Percentiles rank a stretch among this genome's conserved stretches.
Conservation (phyloP, 2,888 invertebrate species). For the Heliconius sara region DNA sequence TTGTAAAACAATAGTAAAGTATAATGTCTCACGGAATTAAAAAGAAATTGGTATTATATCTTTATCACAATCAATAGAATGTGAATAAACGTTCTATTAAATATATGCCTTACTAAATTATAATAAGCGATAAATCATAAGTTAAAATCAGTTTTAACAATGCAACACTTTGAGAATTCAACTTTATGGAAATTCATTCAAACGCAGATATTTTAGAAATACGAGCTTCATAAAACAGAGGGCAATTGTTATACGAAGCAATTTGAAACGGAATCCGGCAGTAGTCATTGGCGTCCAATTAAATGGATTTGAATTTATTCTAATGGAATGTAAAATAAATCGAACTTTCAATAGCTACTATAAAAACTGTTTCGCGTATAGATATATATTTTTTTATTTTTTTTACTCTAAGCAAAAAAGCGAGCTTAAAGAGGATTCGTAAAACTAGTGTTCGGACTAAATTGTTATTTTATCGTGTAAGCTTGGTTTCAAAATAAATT, state of each 20-base stretch:
- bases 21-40: not conserved
- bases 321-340: constrained; percentile 38
- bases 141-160: constrained; percentile 3
- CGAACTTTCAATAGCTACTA: constrained; percentile 23
- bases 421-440: constrained; percentile 1
- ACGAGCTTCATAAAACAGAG: constrained; percentile 37
- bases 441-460: not conserved
- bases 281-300: constrained; percentile 42
- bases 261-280: constrained; percentile 41
- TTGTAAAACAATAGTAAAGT: too few species aligned
- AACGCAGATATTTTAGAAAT: constrained; percentile 39
- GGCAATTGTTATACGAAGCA: constrained; percentile 41
- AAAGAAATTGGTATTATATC: not conserved
- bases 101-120: not conserved
- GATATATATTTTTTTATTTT: not conserved
- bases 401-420: constrained; percentile 2
- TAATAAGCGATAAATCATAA: not conserved
- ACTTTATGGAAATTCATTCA: constrained; percentile 23
- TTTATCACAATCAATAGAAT: not conserved
- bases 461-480: not conserved
- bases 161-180: constrained; percentile 17
- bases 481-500: too few species aligned
- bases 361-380: constrained; percentile 13
- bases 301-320: constrained; percentile 44
- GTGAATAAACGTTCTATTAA: not conserved